Base-by-base conservation (phyloP, 2,797 vertebrate genomes). In the Bradypodion pumilum region DNA sequence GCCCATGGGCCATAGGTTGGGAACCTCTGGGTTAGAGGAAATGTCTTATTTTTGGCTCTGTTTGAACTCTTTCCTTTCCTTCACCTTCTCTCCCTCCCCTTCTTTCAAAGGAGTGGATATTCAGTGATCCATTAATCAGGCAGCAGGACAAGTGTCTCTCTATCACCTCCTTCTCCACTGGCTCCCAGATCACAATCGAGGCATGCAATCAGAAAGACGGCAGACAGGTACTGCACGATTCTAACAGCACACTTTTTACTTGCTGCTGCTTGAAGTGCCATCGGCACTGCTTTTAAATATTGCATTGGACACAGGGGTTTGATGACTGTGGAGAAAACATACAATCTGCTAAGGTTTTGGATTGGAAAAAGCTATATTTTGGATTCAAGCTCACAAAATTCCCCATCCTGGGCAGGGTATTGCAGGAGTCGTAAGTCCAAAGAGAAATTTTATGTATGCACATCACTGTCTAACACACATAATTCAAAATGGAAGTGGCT, bases 61-160 rank as follows among this genome's bases (percentile, higher is more conserved):
- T 62, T n/a, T 76, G 37, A 80, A 59, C 2, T 49, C 81, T 79
- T n/a, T 89, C 86, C 66, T 81, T 78, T 52, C 27, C n/a, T 85
- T 86, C 4, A 16, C 12, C 70, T 27, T 29, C 82, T 68, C 37
- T 12, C 27, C 46, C n/a, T 21, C 15, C 19, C 16, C 87, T 72
- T 52, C 89, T 82, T n/a, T 77, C 37, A 59, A 95, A 99, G 99
- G 97, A 97, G 27, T 99, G 99, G 99, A 96, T 97, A 49, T 96
- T 99, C 84, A 97, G 96, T 32, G 98, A 99, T 84, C 97, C 98
- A 10, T 94, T 98, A 93, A 97, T 99, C 91, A 96, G 97, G 80
- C 99, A 99, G 93, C 98, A 98, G 88, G 98, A 98, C 91, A 97
- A 97, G 92, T 99, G 99, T 89, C 94, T 99, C 90, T 96, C 98